These are phyloP conservation scores for Lates calcarifer DNA, from an alignment of 2,113 vertebrate genomes.

Conservation along the genomic window DNA sequence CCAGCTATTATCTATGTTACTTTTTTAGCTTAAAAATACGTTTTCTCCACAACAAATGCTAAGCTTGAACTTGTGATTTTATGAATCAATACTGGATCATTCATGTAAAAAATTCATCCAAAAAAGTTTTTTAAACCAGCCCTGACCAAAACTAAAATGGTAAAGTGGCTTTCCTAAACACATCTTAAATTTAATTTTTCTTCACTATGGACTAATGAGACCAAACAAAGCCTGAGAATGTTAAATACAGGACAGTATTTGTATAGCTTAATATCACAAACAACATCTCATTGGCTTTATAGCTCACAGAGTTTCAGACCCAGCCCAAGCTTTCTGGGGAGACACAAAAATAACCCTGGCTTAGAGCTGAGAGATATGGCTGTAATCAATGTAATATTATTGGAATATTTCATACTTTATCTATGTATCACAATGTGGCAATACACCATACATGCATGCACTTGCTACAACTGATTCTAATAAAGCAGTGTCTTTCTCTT, in stretches of 20 bases:
- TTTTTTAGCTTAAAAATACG: too few relatives aligned
- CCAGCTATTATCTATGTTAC: too few relatives aligned
- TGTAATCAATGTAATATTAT: not conserved
- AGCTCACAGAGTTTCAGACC: not conserved
- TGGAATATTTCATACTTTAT: not conserved
- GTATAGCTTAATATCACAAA: not conserved
- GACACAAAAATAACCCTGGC: not conserved
- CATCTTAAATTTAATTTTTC: too few relatives aligned
- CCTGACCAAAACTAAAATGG: too few relatives aligned
- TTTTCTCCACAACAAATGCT: too few relatives aligned
- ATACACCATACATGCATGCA: not conserved
- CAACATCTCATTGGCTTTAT: not conserved
- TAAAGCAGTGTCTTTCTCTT: not conserved
- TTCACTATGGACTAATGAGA: too few relatives aligned
- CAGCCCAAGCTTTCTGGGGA: not conserved
- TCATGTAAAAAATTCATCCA: too few relatives aligned
- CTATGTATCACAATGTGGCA: not conserved
- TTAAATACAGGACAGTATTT: not conserved
- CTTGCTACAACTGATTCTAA: not conserved
- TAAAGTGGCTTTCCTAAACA: not conserved
- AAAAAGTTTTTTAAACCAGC: too few relatives aligned
- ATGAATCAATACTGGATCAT: too few relatives aligned
- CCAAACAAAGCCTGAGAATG: not conserved
- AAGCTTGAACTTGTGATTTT: too few relatives aligned
- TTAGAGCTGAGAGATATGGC: not conserved